Evolutionary conservation across 2,888 invertebrate species (phyloP), one percentile per base, ranked within the genome.

Genomic region (Oscheius sp.): DNA sequence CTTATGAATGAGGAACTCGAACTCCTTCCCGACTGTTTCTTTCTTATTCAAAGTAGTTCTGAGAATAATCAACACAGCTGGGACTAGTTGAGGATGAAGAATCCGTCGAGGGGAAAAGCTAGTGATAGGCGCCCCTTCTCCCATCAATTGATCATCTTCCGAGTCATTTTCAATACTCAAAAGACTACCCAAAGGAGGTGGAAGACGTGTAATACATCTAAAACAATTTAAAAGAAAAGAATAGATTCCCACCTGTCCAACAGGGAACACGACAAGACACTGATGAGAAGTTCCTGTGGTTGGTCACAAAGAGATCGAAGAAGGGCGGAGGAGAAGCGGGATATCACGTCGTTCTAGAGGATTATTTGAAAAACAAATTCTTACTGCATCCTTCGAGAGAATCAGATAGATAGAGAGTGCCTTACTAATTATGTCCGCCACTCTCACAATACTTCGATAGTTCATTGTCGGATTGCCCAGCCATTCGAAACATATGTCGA

Each of bases 401-500:
- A 49, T 38, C 12, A 67, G 41, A 36, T 67, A 62, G 36, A 67
- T 67, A 4, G 67, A 67, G 22, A 67, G 61, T 14, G 67, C 36
- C 26, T 67, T 67, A 51, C 62, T 32, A 22, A 62, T 62, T 22
- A 62, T 33, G 33, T 67, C 62, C 9, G 67, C 38, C 14, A 67
- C 26, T 6, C 67, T 20, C 6, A 36, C 24, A 38, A 61, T 62
- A 17, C 32, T 45, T 51, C 67, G 47, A 30, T 62, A 61, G 26
- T 62, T 44, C 9, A 28, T 36, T n/a, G 62, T 36, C 2, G 67
- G 51, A 20, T 28, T 22, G 2, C 61, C 44, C n/a, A 67, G 32
- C 67, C 67, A 67, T 32, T 67, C 67, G 50, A 67, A 67, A 30
- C 67, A 67, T 8, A 62, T 41, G 44, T 67, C 67, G 17, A 67